These are phyloP conservation scores for Silvanus unidentatus DNA, from an alignment of 2,888 invertebrate species.

Conservation along the genomic window DNA sequence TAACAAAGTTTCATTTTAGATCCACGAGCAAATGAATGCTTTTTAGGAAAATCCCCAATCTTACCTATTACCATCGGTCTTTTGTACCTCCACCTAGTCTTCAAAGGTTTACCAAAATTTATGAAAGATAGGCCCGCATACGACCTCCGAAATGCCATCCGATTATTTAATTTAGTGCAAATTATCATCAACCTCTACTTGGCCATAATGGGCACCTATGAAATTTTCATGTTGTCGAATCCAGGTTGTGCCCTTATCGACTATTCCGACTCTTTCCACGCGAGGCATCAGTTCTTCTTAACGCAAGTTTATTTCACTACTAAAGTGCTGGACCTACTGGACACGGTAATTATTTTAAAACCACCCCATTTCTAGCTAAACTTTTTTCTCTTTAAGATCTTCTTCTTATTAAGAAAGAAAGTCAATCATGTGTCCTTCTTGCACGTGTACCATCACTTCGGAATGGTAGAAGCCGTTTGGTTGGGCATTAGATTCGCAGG, in stretches of 20 bases:
- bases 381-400: conserved; percentile 51
- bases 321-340: conserved; percentile 67
- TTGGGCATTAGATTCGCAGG: conserved; percentile 54
- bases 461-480: conserved; percentile 69
- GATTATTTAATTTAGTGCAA: conserved; percentile 25
- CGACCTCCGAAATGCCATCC: conserved; percentile 23
- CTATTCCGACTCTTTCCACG: conserved; percentile 55
- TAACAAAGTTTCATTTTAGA: conserved; percentile 17
- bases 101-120: conserved; percentile 25
- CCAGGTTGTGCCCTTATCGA: conserved; percentile 63
- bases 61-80: conserved; percentile 14
- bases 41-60: conserved; percentile 23
- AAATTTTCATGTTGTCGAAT: conserved; percentile 4
- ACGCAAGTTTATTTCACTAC: conserved; percentile 65
- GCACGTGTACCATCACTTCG: conserved; percentile 81
- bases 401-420: conserved; percentile 81
- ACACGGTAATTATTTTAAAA: conserved; percentile 53
- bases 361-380: conserved; percentile 3
- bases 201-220: neutral
- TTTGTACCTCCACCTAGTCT: conserved; percentile 24
- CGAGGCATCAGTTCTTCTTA: conserved; percentile 52
- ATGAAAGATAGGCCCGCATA: conserved; percentile 28
- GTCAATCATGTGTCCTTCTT: conserved; percentile 75
- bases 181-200: conserved; percentile 24
- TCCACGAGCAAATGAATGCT: conserved; percentile 19